These are phyloP conservation scores for Sebastes itinus DNA, from an alignment of 2,797 vertebrate species.

Conservation along the genomic window DNA sequence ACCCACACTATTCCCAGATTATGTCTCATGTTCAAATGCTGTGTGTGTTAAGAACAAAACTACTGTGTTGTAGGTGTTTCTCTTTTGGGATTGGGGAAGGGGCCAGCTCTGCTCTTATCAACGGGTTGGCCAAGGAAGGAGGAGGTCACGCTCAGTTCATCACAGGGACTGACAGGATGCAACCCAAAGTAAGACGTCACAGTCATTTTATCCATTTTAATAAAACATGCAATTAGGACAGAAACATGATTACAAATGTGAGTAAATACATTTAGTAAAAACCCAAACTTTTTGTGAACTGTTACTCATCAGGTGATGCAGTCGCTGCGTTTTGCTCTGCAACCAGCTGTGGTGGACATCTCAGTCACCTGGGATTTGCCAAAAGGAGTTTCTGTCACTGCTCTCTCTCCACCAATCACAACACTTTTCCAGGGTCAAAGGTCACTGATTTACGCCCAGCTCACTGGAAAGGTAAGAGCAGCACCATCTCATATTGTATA, in stretches of 20 bases:
- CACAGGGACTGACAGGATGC: slow-evolving; percentile 84
- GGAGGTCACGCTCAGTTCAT: slow-evolving; percentile 87
- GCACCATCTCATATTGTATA: neutral
- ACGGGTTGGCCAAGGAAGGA: slow-evolving; percentile 83
- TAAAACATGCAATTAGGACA: neutral
- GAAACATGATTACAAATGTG: neutral
- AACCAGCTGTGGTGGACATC: slow-evolving; percentile 75
- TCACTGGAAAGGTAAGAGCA: slow-evolving; percentile 71
- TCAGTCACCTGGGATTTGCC: slow-evolving; percentile 80
- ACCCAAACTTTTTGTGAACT: neutral
- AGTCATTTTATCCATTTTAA: no score
- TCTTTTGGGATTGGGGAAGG: slow-evolving; percentile 90
- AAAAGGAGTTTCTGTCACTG: slow-evolving; percentile 64
- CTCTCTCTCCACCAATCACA: slow-evolving; percentile 79
- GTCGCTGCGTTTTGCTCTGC: slow-evolving; percentile 82
- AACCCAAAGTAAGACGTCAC: slow-evolving; percentile 80
- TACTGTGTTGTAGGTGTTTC: slow-evolving; percentile 82
- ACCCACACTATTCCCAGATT: neutral
- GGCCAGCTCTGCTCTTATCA: slow-evolving; percentile 87
- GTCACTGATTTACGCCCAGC: slow-evolving; percentile 79
- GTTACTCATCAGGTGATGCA: slow-evolving; percentile 78
- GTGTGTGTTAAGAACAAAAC: neutral
- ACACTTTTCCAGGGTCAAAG: slow-evolving; percentile 85
- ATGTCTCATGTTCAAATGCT: neutral
- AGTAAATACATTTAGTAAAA: neutral